These are phyloP conservation scores for Pycnonotus jocosus DNA, from an alignment of 2,113 vertebrate species.

Conservation along the genomic window DNA sequence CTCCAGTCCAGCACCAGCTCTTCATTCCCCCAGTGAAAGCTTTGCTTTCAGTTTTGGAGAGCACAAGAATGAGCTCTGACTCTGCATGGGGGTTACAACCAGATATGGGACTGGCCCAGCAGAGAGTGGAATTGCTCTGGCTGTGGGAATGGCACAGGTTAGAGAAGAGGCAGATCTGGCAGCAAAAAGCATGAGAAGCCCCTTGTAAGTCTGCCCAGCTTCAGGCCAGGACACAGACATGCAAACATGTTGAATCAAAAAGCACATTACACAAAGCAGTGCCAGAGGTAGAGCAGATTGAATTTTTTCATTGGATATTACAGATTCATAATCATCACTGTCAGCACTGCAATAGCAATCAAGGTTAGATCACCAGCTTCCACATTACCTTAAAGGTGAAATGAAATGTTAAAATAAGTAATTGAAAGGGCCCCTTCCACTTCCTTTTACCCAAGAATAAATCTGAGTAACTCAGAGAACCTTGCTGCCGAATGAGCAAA, in stretches of 20 bases:
- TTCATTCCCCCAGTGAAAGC: neutral
- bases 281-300: neutral
- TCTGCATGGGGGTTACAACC: fast-evolving
- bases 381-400: neutral
- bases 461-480: neutral
- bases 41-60: neutral
- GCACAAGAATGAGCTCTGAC: neutral
- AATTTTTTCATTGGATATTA: neutral
- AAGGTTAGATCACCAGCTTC: neutral
- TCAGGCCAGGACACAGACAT: neutral
- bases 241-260: fast-evolving
- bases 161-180: neutral
- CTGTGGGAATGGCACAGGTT: neutral
- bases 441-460: neutral
- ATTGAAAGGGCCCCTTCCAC: neutral
- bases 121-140: neutral
- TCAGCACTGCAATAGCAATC: neutral
- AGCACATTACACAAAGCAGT: neutral
- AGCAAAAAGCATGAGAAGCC: neutral
- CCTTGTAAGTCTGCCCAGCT: fast-evolving
- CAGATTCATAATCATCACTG: neutral
- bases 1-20: neutral
- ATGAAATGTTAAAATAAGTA: neutral
- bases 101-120: fast-evolving
- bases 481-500: neutral